Base-by-base conservation (phyloP, 2,888 invertebrate species). In the Phaonia tiefii region DNA sequence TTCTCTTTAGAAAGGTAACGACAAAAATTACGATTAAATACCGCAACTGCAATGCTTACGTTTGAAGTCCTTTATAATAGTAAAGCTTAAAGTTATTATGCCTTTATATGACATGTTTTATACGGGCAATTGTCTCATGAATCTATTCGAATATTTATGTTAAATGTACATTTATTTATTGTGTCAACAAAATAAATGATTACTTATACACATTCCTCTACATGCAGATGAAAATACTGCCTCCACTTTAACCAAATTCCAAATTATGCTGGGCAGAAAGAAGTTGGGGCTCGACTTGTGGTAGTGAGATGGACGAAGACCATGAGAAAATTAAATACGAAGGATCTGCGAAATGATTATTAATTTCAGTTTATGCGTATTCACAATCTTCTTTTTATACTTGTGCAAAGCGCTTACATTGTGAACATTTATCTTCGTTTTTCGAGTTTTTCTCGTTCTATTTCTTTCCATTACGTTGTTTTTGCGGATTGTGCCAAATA, bases 151-250 rank as follows among this genome's bases (percentile, higher is more conserved):
- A n/a, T n/a, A n/a, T n/a, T n/a, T n/a, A n/a, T n/a, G 66, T 65
- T 74, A 74, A 73, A 31, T 74, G 74, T 54, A 13, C 56, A 74
- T 44, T 66, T 51, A 54, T 66, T 51, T 66, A 49, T 74, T 56
- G 46, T 66, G 74, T 66, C 74, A 74, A 56, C 74, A 66, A 66
- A 31, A 74, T 66, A 74, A 74, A 74, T 74, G 74, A 46, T 65
- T 44, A 15, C n/a, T 54, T 31, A 17, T 26, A 8, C 11, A 54
- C 13, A 22, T 49, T 26, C 31, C 25, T 46, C 13, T 2, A 11
- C 69, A 37, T 54, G 37, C 39, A 17, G 39, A 56, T 31, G 15
- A 11, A 25, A 56, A 25, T n/a, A n/a, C n/a, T 31, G 31, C 31
- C 31, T 31, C 4, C 31, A 31, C 31, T 5, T 31, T 31, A 5